Percentiles rank a stretch among this genome's conserved stretches.
Conservation (phyloP, 37 sponge, comb jelly and placozoan genomes). For the Chondrosia reniformis region DNA sequence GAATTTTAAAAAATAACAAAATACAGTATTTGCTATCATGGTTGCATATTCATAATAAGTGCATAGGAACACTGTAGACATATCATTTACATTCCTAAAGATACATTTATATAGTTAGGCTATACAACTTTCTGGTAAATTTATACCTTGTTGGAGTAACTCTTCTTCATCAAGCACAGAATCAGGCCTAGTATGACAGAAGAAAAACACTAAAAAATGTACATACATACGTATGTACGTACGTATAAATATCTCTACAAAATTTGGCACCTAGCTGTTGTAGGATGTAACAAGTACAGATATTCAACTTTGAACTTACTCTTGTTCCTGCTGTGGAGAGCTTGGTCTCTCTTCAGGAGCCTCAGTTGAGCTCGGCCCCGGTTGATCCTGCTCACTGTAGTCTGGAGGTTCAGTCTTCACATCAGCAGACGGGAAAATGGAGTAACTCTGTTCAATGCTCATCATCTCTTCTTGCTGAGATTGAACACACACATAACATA, state of each 20-base stretch:
- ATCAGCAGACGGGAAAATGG: constrained; percentile 54
- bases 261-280: too few species aligned
- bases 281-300: too few species aligned
- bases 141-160: constrained; percentile 46
- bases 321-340: too few species aligned
- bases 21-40: too few species aligned
- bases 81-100: not conserved
- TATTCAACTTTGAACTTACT: too few species aligned
- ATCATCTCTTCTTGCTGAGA: constrained; percentile 39
- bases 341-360: not conserved
- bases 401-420: not conserved
- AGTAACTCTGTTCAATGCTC: constrained; percentile 9
- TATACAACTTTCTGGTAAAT: not conserved
- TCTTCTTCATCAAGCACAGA: constrained; percentile 67
- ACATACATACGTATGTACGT: not conserved
- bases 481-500: not conserved
- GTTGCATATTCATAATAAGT: too few species aligned
- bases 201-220: not conserved
- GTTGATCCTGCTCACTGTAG: too few species aligned
- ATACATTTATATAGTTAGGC: not conserved
- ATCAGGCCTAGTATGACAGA: constrained; percentile 20
- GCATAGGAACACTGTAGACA: too few species aligned
- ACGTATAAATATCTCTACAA: not conserved
- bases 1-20: too few species aligned
- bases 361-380: too few species aligned